Evolutionary conservation across 2,113 vertebrate species (phyloP).

Genomic region (Syrrhaptes paradoxus): DNA sequence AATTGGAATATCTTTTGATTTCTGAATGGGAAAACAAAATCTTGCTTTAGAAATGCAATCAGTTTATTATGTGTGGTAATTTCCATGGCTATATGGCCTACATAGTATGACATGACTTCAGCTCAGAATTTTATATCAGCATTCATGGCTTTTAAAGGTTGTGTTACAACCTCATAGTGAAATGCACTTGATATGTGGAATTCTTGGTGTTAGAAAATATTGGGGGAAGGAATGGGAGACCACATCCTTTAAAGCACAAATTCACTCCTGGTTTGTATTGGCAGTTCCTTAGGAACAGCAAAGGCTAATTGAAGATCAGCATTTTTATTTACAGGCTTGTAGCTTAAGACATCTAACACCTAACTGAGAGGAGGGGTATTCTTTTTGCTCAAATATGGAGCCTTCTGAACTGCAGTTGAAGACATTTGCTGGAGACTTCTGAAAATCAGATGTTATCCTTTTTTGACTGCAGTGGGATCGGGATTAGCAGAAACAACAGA

Average conservation of each 20-base stretch:
- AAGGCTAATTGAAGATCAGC: neutral
- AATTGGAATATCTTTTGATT: neutral
- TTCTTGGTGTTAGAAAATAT: neutral
- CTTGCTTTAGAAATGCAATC: neutral
- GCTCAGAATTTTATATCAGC: neutral
- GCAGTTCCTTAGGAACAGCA: neutral
- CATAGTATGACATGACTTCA: neutral
- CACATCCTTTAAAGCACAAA: constrained; percentile 30
- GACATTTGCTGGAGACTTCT: neutral
- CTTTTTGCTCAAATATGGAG: neutral
- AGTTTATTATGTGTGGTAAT: neutral
- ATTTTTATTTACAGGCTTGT: neutral
- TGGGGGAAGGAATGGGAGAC: neutral
- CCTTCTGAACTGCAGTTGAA: neutral
- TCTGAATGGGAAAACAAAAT: neutral
- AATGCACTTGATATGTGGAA: neutral
- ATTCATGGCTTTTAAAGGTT: neutral
- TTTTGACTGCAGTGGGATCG: neutral
- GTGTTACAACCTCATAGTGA: neutral
- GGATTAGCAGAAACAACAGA: neutral
- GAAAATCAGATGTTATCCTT: neutral
- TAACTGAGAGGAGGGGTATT: neutral
- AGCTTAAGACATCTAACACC: neutral
- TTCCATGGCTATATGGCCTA: neutral
- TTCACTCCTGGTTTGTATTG: neutral